Evolutionary conservation across 2,888 invertebrate species (phyloP), one percentile per base, ranked within the genome.

Genomic region (Brenthis ino): DNA sequence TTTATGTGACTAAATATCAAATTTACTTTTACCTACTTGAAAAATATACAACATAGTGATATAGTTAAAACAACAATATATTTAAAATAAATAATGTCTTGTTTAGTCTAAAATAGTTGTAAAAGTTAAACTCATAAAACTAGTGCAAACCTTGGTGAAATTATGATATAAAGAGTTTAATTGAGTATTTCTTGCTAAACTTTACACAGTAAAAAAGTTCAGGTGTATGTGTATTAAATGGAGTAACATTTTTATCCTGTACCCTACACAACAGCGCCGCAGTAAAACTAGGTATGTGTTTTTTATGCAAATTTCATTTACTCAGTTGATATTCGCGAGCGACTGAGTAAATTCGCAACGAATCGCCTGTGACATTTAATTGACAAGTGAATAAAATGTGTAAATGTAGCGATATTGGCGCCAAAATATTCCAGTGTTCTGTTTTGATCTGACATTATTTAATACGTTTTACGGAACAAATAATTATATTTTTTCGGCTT

Each of bases 241-340:
- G 68, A 69, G 72, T 71, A 57, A 71, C 66, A 64, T 56, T 71
- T 73, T 70, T 57, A 69, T 63, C 69, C 64, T 69, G 72, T 73
- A 72, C 75, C 69, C 72, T 74, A 74, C 73, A 72, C 72, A 72
- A 75, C 75, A 75, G 76, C 71, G 73, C 73, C 70, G 74, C 73
- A 73, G 77, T 71, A 74, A 77, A 77, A 75, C 77, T 75, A 20
- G 20, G 20, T 20, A 85, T 82, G 80, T 85, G 84, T 85, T 89
- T 88, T 90, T 88, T 85, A 91, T 91, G 89, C 80, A 90, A 89
- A 90, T 91, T 87, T 85, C 88, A 86, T 88, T 87, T 85, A 86
- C 83, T 80, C 82, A 80, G 85, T 81, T 87, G 85, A 90, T 88
- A 82, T 88, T 86, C 83, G 79, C 88, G 79, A 84, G 77, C 82